Base-by-base conservation (phyloP, 2,888 invertebrate genomes). In the Keiferia lycopersicella region DNA sequence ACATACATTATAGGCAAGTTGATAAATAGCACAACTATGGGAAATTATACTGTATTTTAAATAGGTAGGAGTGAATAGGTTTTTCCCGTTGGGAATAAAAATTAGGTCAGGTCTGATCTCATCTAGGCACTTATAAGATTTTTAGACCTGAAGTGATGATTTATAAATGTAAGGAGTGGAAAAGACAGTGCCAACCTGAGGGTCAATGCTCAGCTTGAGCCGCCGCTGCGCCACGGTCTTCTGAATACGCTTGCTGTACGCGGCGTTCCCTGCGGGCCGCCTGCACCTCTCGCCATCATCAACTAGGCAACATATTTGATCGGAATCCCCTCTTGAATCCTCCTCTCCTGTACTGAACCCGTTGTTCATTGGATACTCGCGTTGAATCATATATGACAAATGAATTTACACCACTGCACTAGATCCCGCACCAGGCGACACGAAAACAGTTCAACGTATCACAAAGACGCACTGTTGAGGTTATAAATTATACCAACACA, bases 211-310 rank as follows among this genome's bases (percentile, higher is more conserved):
- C 51, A 99, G 94, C 83, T 97, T 97, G 51, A 99, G 94, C 77
- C 97, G 95, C 78, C 97, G 94, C 81, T 98, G 98, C 62, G 96
- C 96, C 41, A 98, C 98, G 65, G 97, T 98, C 87, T 98, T 98
- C 88, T 98, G 98, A 77, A 99, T 98, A 73, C 98, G 94, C 86
- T 99, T 98, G 88, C 97, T 98, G 91, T 98, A 99, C 57, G 98
- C 97, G 73, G 99, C 99, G 93, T 98, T 97, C 69, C 98, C 97
- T 73, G 98, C 98, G 64, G 95, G 94, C 80, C 97, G 95, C 70
- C 94, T 93, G 88, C 98, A 99, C 72, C 97, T 93, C 73, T 96
- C 96, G 70, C 95, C 95, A 84, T 97, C 97, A 86, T 97, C 97
- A 78, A 98, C 95, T 74, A 98, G 93, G 92, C 98, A 98, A 92